These are phyloP conservation scores for Eupristina koningsbergeri DNA, from an alignment of 1,140 invertebrate species.

Conservation along the genomic window DNA sequence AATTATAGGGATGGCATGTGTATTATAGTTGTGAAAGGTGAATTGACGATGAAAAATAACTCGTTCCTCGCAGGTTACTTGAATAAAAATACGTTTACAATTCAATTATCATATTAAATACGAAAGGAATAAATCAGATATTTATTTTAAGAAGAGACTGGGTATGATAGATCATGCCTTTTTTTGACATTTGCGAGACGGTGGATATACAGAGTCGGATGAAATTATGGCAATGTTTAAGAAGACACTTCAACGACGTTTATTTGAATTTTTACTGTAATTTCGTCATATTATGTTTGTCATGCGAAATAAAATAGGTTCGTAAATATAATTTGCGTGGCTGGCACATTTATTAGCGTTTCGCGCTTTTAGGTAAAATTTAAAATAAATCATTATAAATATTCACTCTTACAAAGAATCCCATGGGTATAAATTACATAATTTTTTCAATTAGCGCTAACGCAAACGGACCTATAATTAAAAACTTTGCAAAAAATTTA, in stretches of 20 bases:
- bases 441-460: conserved; percentile 46
- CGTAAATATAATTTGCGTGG: background rate
- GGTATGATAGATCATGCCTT: background rate
- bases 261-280: background rate
- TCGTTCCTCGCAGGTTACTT: background rate
- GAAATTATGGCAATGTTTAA: background rate
- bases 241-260: background rate
- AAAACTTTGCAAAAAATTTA: conserved; percentile 48
- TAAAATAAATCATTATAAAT: conserved; percentile 1
- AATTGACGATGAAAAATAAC: conserved; percentile 36
- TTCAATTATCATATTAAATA: conserved; percentile 11
- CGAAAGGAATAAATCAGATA: background rate
- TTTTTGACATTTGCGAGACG: background rate
- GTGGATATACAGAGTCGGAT: too few relatives aligned
- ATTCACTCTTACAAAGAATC: conserved; percentile 11
- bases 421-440: conserved; percentile 29
- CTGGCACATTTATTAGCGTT: background rate
- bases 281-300: background rate
- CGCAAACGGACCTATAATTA: conserved; percentile 35
- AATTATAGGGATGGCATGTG: background rate
- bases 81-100: conserved; percentile 2
- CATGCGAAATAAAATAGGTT: background rate
- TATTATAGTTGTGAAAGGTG: background rate
- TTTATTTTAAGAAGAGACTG: background rate
- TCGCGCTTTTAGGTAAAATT: background rate